Conservation (phyloP, 2,888 invertebrate species). For the Nomada hirtipes region DNA sequence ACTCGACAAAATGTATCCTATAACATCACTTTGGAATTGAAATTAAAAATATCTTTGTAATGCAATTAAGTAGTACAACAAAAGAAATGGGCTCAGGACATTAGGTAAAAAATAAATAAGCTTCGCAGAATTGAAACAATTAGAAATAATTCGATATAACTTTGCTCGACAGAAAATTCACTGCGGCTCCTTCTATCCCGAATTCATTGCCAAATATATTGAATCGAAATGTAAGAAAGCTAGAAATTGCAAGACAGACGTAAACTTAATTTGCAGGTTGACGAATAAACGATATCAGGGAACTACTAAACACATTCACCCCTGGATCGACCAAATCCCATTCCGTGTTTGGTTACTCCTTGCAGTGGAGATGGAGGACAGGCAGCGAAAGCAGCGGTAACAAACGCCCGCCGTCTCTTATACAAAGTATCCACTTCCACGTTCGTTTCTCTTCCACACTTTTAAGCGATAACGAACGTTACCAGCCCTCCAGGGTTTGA, state of each 20-base stretch:
- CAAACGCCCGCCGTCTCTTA: conserved; percentile 74
- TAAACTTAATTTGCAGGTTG: background rate
- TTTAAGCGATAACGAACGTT: conserved; percentile 76
- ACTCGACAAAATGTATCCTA: background rate
- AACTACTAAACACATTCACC: conserved; percentile 1
- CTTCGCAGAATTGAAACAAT: no score
- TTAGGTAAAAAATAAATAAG: no score
- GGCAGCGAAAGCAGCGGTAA: conserved; percentile 69
- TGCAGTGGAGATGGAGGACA: conserved; percentile 9
- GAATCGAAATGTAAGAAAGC: background rate
- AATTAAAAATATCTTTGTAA: no score
- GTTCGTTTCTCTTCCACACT: conserved; percentile 73
- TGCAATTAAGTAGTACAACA: no score
- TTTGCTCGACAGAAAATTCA: no score
- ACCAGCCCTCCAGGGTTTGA: conserved; percentile 58
- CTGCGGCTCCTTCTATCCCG: no score
- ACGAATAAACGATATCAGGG: conserved; percentile 22
- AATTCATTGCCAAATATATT: no score
- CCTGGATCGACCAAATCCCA: conserved; percentile 28
- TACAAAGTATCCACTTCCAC: conserved; percentile 75
- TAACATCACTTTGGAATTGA: background rate
- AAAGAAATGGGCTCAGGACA: no score
- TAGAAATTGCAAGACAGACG: background rate
- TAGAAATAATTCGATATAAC: no score
- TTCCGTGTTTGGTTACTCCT: conserved; percentile 44